Evolutionary conservation across 2,113 vertebrate genomes (phyloP).

Genomic region (Lamprotornis superbus): DNA sequence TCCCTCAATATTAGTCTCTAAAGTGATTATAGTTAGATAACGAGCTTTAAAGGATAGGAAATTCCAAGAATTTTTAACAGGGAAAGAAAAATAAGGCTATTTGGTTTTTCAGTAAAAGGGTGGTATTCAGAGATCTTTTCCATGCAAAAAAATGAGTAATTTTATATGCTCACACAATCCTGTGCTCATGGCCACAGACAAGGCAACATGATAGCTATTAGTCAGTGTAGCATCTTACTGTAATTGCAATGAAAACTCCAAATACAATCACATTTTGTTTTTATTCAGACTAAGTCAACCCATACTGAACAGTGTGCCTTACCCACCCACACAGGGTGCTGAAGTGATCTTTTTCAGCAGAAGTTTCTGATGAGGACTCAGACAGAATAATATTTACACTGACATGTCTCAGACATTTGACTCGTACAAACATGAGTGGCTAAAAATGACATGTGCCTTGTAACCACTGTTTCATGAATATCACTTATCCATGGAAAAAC

Average conservation of each 20-base stretch:
- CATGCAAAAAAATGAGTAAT: background rate
- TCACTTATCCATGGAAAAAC: background rate
- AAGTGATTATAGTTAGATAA: background rate
- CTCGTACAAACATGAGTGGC: background rate
- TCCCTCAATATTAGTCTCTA: background rate
- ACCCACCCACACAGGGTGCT: background rate
- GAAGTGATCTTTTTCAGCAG: background rate
- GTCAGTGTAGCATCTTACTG: background rate
- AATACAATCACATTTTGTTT: background rate
- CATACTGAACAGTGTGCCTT: background rate
- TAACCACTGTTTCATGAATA: background rate
- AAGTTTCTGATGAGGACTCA: background rate
- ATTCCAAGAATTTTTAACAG: background rate
- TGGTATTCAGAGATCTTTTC: background rate
- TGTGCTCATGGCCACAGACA: background rate
- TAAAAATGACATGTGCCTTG: background rate
- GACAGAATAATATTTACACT: background rate
- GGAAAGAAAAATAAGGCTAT: background rate
- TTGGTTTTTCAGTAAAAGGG: background rate
- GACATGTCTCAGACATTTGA: background rate
- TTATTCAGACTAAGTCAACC: background rate
- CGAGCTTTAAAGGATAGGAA: background rate
- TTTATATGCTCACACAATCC: background rate
- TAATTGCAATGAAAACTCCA: background rate
- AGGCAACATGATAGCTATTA: background rate